These are phyloP conservation scores for Netelia virgata DNA, from an alignment of 2,888 invertebrate genomes.

Conservation along the genomic window DNA sequence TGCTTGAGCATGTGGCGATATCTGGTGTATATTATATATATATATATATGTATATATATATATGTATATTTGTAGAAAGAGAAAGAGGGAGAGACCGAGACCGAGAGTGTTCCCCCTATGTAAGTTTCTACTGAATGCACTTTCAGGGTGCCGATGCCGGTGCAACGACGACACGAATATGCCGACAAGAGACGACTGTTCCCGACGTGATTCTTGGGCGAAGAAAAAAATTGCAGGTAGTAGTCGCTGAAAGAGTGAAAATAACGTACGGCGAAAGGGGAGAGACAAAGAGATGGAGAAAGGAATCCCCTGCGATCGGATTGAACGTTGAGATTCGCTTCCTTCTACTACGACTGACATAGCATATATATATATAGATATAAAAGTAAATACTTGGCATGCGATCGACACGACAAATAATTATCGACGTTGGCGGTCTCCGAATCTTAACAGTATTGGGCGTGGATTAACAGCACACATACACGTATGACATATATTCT, in stretches of 20 bases:
- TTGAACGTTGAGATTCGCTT: conserved; percentile 42
- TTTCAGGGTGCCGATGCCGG: conserved; percentile 64
- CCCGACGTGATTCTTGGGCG: conserved; percentile 53
- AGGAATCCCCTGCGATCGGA: conserved; percentile 37
- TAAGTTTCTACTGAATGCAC: conserved; percentile 59
- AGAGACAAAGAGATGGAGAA: conserved; percentile 26
- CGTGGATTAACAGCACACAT: conserved; percentile 47
- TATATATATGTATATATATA: not conserved
- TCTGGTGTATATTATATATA: conserved; percentile 36
- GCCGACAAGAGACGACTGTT: conserved; percentile 62
- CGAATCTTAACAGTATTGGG: conserved; percentile 44
- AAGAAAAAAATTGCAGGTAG: conserved; percentile 34
- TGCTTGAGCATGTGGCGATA: conserved; percentile 66
- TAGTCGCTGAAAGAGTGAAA: conserved; percentile 23
- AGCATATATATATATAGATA: conserved; percentile 16
- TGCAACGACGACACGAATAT: conserved; percentile 59
- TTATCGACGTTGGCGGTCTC: conserved; percentile 66
- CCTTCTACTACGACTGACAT: conserved; percentile 4
- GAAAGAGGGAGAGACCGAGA: too few relatives aligned
- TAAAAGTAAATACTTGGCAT: conserved; percentile 26
- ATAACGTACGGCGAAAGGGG: not conserved
- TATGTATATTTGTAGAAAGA: conserved; percentile 10
- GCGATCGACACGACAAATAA: conserved; percentile 63
- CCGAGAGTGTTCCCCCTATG: conserved; percentile 8
- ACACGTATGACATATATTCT: not conserved